A percentile compares a stretch with the other conserved stretches of the same genome.
phyloP scores from a whole-genome alignment of 2,888 invertebrate species.

The Seira ritae region DNA sequence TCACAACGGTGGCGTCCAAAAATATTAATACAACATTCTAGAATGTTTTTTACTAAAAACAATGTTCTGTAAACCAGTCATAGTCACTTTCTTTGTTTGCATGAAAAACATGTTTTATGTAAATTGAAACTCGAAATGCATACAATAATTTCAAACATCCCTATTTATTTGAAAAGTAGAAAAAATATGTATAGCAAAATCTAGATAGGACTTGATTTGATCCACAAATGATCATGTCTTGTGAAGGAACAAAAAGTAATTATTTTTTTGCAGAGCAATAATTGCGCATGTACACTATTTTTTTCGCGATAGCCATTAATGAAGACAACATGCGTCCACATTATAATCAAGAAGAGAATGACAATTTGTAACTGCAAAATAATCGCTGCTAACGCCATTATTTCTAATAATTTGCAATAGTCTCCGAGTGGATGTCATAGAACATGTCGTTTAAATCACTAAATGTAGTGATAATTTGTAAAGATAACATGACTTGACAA shows the following conservation, averaged over 20 bases:
- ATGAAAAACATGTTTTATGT: too few species aligned
- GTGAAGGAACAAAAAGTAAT: not conserved
- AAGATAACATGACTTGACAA: constrained; percentile 31
- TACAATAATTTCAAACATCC: too few species aligned
- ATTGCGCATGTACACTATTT: constrained; percentile 16
- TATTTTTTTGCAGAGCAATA: not conserved
- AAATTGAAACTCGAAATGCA: too few species aligned
- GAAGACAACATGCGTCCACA: not conserved
- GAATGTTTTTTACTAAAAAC: too few species aligned
- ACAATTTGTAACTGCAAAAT: constrained; percentile 15
- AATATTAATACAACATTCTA: too few species aligned
- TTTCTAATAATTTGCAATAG: constrained; percentile 18
- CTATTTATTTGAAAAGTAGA: too few species aligned
- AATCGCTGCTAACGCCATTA: not conserved
- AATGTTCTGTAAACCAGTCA: too few species aligned
- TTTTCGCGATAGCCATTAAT: constrained; percentile 2
- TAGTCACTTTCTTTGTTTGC: too few species aligned
- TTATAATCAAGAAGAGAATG: not conserved
- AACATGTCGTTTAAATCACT: constrained; percentile 55
- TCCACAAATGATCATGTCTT: too few species aligned
- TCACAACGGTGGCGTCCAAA: too few species aligned
- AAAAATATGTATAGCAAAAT: not conserved
- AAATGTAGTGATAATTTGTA: constrained; percentile 59
- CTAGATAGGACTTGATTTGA: too few species aligned
- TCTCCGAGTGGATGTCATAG: constrained; percentile 2